Evolutionary conservation across 1,140 invertebrate genomes (phyloP), one percentile per base, ranked within the genome.

Genomic region (Hydropsyche tenuis): DNA sequence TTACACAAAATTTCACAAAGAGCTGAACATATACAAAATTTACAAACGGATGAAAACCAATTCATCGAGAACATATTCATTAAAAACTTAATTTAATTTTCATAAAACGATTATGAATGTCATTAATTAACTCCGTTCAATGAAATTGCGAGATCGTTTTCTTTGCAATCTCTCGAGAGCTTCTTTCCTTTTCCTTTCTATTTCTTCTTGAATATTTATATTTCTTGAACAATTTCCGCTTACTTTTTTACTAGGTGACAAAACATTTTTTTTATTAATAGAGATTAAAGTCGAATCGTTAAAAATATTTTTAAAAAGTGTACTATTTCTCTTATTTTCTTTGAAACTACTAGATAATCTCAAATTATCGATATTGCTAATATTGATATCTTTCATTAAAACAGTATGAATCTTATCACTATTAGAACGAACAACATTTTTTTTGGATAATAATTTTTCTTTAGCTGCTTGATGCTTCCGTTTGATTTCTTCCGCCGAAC

Each of bases 401-500:
- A n/a, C n/a, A 7, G 18, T 37, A 9, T 3, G 9, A 9, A 37
- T 37, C 9, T 37, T 37, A 9, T 3, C 9, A 25, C 23, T 23
- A 25, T 12, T 11, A 6, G 37, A n/a, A n/a, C 25, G 63, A 16
- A 42, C 12, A 2, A 22, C 7, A 4, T 64, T 37, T 66, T 81
- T 78, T 78, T 83, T 82, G 5, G 82, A 82, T n/a, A 84, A 65
- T 20, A 85, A 78, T 69, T 80, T 83, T 70, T 84, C 82, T 77
- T 80, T 80, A 9, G 83, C 83, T 42, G 80, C 79, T 75, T 81
- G 79, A 68, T 80, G 82, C 77, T 85, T 85, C 72, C 78, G 81
- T 62, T 82, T 80, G 23, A 85, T 85, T 79, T 85, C 82, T 43
- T 83, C 80, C 45, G 78, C 82, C 18, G 82, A 83, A 69, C 82